phyloP scores from a whole-genome alignment of 2,888 invertebrate genomes.

The Phortica magna region DNA sequence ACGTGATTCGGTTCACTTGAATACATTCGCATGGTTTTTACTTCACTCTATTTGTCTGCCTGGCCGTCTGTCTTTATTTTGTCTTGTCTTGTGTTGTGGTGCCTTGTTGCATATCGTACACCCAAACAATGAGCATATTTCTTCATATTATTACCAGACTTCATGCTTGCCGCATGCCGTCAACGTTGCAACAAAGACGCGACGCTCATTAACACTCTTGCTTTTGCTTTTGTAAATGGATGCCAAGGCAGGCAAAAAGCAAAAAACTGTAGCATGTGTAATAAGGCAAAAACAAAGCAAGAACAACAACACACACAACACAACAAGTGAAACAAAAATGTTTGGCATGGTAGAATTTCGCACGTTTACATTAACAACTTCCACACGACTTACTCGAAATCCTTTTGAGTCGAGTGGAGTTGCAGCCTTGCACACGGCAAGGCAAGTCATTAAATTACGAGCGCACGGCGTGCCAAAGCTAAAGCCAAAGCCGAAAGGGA shows the following conservation, averaged over 20 bases:
- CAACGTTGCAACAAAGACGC: not conserved
- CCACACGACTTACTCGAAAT: slow-evolving; percentile 31
- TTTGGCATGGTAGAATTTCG: not conserved
- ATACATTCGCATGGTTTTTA: not conserved
- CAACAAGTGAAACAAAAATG: not conserved
- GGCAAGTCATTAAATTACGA: slow-evolving; percentile 29
- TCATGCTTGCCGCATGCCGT: not conserved
- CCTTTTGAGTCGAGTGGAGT: slow-evolving; percentile 12
- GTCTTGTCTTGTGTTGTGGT: not conserved
- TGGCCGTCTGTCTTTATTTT: not conserved
- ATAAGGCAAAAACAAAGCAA: not conserved
- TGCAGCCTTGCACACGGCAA: not conserved
- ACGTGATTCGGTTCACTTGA: not conserved
- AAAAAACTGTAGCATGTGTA: not conserved
- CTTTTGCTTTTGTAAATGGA: slow-evolving; percentile 2
- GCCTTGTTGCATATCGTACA: slow-evolving; percentile 15
- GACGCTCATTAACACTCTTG: slow-evolving; percentile 30
- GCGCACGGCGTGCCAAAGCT: slow-evolving; percentile 11
- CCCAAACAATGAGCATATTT: slow-evolving; percentile 28
- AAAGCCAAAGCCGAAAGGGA: slow-evolving; percentile 12
- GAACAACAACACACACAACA: not conserved
- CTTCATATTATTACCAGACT: slow-evolving; percentile 20
- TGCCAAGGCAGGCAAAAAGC: not conserved
- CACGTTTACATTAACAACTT: slow-evolving; percentile 26
- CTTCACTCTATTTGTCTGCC: not conserved